Conservation (phyloP, 2,113 vertebrate species). For the Indri indri region DNA sequence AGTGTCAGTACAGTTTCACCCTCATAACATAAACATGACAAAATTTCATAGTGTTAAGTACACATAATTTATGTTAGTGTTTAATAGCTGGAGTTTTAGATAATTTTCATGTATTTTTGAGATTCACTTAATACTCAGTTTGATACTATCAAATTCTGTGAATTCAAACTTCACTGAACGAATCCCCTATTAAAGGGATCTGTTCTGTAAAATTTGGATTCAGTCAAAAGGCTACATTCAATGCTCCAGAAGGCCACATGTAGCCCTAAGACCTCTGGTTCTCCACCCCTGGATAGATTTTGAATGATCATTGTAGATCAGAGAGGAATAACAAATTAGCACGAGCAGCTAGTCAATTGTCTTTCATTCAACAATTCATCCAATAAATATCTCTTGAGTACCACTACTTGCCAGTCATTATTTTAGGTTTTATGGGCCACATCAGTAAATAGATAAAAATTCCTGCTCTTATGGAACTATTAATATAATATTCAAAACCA, state of each 20-base stretch:
- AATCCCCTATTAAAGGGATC: too few species aligned
- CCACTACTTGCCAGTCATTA: background rate
- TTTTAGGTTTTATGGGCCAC: background rate
- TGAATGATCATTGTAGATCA: background rate
- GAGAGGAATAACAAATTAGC: background rate
- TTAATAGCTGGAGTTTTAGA: background rate
- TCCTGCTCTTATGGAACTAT: background rate
- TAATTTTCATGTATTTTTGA: constrained; percentile 41
- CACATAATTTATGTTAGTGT: background rate
- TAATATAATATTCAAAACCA: background rate
- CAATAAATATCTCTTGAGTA: background rate
- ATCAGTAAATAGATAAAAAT: background rate
- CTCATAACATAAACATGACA: background rate
- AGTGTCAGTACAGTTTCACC: background rate
- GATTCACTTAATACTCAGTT: constrained; percentile 10
- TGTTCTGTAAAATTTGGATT: too few species aligned
- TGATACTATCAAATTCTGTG: background rate
- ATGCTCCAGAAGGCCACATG: too few species aligned
- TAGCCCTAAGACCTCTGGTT: too few species aligned
- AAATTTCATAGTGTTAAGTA: background rate
- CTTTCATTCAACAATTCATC: background rate
- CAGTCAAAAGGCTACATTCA: too few species aligned
- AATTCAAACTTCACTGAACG: too few species aligned
- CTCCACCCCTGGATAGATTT: background rate
- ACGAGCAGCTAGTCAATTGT: background rate